Conservation (phyloP, 2,113 vertebrate genomes). For the Oryzias melastigma region DNA sequence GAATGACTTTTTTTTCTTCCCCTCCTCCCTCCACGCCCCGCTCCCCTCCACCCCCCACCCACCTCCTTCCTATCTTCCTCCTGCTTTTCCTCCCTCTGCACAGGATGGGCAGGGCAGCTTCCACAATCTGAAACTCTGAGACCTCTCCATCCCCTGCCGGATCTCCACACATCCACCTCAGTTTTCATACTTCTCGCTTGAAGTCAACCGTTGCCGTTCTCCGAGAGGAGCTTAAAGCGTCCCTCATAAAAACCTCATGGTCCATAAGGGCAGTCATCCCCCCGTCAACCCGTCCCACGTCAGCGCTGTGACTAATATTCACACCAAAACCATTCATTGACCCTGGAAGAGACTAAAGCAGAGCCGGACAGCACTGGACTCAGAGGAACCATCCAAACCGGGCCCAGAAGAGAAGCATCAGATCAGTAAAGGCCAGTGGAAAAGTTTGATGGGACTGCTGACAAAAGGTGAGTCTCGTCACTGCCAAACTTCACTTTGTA, state of each 20-base stretch:
- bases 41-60: conserved; percentile 37
- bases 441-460: conserved; percentile 72
- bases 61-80: conserved; percentile 46
- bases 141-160: conserved; percentile 32
- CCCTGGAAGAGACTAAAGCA: no score
- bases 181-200: not conserved
- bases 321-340: no score
- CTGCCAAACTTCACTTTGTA: no score
- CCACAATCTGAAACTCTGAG: conserved; percentile 56
- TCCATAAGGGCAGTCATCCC: not conserved
- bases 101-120: conserved; percentile 72
- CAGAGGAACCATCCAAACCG: not conserved
- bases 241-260: conserved; percentile 5
- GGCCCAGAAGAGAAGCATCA: conserved; percentile 41
- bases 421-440: conserved; percentile 46
- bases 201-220: not conserved
- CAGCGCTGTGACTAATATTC: no score
- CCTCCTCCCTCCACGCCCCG: conserved; percentile 33
- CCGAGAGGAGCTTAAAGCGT: conserved; percentile 5
- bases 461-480: conserved; percentile 64
- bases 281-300: no score
- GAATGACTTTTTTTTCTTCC: not conserved
- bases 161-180: conserved; percentile 12
- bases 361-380: no score
- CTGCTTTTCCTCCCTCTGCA: conserved; percentile 43